Evolutionary conservation across 2,113 vertebrate species (phyloP), one percentile per base, ranked within the genome.

Genomic region (Coregonus clupeaformis): DNA sequence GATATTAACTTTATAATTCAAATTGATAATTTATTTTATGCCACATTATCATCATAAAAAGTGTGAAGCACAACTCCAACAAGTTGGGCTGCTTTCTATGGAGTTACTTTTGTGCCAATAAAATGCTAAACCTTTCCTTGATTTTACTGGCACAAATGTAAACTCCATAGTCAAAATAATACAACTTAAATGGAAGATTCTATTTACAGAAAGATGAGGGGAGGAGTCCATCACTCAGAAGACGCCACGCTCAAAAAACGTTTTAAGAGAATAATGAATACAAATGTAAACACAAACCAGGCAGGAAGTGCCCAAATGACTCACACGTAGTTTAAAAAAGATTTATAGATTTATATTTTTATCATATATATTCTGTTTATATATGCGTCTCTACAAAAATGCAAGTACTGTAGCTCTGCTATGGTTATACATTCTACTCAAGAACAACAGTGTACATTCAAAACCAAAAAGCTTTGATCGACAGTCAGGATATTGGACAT

Each of bases 401-500:
- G 83, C 83, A 84, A 85, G 86, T 88, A 86, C 27, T 27, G 71
- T 83, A 77, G 83, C 88, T 89, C 63, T 86, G 32, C 82, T 90
- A 90, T 78, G 87, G 89, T 87, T 90, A 88, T 93, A 42, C 36
- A 42, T 93, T 93, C 91, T 92, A 92, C 86, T 89, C 89, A 88
- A 92, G 87, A 89, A 85, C 88, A 85, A 92, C 87, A 86, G 84
- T 79, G 87, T 90, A 94, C 90, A 92, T 92, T 91, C 91, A 80
- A 85, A 87, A 88, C 79, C 82, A 78, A 83, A 88, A 84, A 75
- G 82, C 83, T 79, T 74, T 71, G 75, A 85, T 85, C 74, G 73
- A 80, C 82, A 42, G 36, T 42, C 36, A 76, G 75, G 77, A 80
- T 73, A 73, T 85, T 70, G n/a, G 73, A 67, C 36, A 42, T 27